Evolutionary conservation across 2,888 invertebrate genomes (phyloP), one percentile per base, ranked within the genome.

Genomic region (Papilio demoleus): DNA sequence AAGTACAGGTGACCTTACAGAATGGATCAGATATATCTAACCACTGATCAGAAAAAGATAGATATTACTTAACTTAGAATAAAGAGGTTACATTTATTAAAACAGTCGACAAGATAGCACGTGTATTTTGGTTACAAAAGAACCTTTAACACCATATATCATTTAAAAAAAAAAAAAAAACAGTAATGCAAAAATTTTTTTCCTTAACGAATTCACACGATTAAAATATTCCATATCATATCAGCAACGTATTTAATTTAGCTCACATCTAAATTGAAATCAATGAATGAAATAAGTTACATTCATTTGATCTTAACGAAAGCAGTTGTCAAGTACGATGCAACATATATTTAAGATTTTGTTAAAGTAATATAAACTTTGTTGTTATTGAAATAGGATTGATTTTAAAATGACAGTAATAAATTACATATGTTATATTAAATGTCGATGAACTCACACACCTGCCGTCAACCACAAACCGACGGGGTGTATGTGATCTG

Each of bases 401-500:
- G 22, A 70, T 40, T 69, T 70, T 73, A 24, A 19, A 36, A 56
- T 65, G 63, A 6, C 27, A n/a, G n/a, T 8, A 45, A 1, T 38
- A 27, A 36, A 61, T 71, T 50, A 70, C 73, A 73, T 74, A 73
- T 71, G 78, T 72, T 74, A 76, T 73, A 75, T 75, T 73, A 64
- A 75, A 78, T 76, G 79, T 79, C 79, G 78, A 77, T 78, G 79
- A n/a, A 79, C 79, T 78, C 71, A 76, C 65, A 75, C 78, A 78
- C 78, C 78, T 78, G 79, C 76, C 75, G 72, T 70, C 72, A 78
- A 79, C 78, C 77, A 75, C 79, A 77, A 76, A 75, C 73, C 73
- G 74, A 79, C 78, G 72, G 74, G 72, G 34, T 60, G 59, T 72
- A 56, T 65, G 66, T 65, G 69, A 36, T 59, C 31, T 61, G 67